Evolutionary conservation across 2,113 vertebrate genomes (phyloP), one percentile per base, ranked within the genome.

Genomic region (Reinhardtius hippoglossoides): DNA sequence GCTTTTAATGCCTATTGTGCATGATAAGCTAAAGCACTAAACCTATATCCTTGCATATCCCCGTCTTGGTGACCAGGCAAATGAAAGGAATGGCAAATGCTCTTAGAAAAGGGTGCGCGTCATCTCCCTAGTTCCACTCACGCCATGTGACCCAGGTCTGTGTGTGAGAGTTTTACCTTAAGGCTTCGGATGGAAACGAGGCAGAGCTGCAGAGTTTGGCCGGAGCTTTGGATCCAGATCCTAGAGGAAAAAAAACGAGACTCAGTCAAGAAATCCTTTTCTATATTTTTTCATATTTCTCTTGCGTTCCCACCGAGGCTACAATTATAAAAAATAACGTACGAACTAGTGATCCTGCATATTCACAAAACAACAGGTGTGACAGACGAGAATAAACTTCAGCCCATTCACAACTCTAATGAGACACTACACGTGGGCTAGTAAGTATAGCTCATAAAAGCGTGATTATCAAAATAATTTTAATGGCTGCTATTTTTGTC

Each of bases 221-320:
- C 9, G 93, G 83, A 60, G 94, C 88, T 89, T 93, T 95, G 80
- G 94, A 91, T 91, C 91, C 95, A 94, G 96, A 95, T 92, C 94
- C 94, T 95, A 52, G 20, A 87, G 1, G 86, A 48, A 83, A 59
- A 91, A 69, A 59, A 44, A 9, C 69, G 3, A 35, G 16, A n/a
- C 48, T 21, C 4, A 15, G 1, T 74, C 13, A 2, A 18, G 48
- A 54, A 54, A 54, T 54, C 50, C 46, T 16, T 18, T 18, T 50
- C 46, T 42, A 13, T 3, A 12, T 50, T 2, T 50, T 7, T 50
- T 18, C 20, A 50, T 16, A 50, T 42, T 42, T 13, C 40, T 42
- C 40, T 42, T 42, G 40, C 2, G 9, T 42, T 42, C 3, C 40
- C 40, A 42, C 9, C 35, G 35, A 13, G 12, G 40, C 9, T 12